Percentiles rank a stretch among this genome's conserved stretches.
Conservation (phyloP, 2,888 invertebrate species). For the Erynnis tages region DNA sequence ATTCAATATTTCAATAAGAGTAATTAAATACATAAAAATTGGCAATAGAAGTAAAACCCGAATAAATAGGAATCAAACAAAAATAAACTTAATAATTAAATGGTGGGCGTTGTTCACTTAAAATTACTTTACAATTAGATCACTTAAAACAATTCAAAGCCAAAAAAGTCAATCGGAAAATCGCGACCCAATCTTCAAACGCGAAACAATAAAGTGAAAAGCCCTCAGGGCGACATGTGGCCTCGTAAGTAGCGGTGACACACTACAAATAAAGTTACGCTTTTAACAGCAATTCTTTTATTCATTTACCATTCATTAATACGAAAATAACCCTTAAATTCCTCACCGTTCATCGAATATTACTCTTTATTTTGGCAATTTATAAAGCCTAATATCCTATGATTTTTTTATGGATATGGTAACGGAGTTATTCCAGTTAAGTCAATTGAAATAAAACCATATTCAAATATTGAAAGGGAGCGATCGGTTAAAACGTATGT, state of each 20-base stretch:
- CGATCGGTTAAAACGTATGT: slow-evolving; percentile 76
- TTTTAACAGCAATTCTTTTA: slow-evolving; percentile 67
- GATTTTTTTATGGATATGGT: neutral
- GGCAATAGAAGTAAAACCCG: too few relatives aligned
- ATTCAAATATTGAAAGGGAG: slow-evolving; percentile 74
- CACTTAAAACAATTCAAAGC: slow-evolving; percentile 36
- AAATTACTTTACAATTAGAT: neutral
- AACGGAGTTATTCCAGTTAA: slow-evolving; percentile 44
- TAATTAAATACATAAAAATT: too few relatives aligned
- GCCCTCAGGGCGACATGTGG: slow-evolving; percentile 78
- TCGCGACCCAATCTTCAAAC: slow-evolving; percentile 47
- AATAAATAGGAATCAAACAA: too few relatives aligned
- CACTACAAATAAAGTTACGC: slow-evolving; percentile 78
- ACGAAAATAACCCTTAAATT: slow-evolving; percentile 43
- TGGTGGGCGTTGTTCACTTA: too few relatives aligned
- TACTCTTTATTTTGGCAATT: neutral
- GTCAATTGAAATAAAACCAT: slow-evolving; percentile 74
- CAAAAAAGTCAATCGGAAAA: slow-evolving; percentile 33
- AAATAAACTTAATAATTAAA: too few relatives aligned
- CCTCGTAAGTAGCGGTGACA: slow-evolving; percentile 79
- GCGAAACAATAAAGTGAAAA: slow-evolving; percentile 63
- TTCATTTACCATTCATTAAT: slow-evolving; percentile 46
- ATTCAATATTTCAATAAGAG: too few relatives aligned
- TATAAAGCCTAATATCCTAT: slow-evolving; percentile 34
- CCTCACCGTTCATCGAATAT: slow-evolving; percentile 7